Conservation (phyloP, 2,113 vertebrate species). For the Colaptes auratus region DNA sequence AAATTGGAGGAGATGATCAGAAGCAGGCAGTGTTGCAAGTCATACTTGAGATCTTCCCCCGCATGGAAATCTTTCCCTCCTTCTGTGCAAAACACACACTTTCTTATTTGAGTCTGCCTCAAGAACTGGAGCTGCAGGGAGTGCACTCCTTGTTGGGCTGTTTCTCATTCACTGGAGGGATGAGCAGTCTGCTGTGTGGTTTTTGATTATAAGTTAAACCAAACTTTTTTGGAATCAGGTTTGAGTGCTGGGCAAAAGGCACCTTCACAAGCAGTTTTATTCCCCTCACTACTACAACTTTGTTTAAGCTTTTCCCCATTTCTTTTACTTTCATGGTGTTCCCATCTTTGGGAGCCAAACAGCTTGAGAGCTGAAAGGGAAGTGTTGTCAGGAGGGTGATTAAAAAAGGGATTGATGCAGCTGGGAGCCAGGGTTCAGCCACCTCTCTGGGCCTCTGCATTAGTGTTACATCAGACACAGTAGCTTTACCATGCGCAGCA, state of each 20-base stretch:
- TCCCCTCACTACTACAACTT: neutral
- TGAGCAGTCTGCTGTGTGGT: accelerated
- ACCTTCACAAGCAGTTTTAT: neutral
- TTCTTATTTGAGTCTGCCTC: neutral
- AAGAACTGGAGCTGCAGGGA: neutral
- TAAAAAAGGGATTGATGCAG: constrained; percentile 62
- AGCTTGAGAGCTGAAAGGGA: constrained; percentile 35
- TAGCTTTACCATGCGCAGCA: constrained; percentile 2
- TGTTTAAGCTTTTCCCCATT: neutral
- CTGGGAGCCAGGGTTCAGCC: constrained; percentile 63
- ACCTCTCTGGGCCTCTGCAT: constrained; percentile 10
- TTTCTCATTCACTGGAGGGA: neutral
- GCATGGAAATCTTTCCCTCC: neutral
- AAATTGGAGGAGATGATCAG: neutral
- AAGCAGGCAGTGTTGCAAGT: neutral
- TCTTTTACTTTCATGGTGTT: neutral
- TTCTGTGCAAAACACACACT: neutral
- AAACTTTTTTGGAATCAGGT: neutral
- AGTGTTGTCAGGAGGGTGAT: constrained; percentile 60
- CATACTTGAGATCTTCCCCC: neutral
- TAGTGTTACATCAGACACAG: constrained; percentile 47
- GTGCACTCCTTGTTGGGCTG: neutral
- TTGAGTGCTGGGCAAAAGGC: neutral
- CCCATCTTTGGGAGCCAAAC: constrained; percentile 21
- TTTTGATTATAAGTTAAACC: neutral